These are phyloP conservation scores for Agrilus cyanescens DNA, from an alignment of 2,888 invertebrate species.

Conservation along the genomic window DNA sequence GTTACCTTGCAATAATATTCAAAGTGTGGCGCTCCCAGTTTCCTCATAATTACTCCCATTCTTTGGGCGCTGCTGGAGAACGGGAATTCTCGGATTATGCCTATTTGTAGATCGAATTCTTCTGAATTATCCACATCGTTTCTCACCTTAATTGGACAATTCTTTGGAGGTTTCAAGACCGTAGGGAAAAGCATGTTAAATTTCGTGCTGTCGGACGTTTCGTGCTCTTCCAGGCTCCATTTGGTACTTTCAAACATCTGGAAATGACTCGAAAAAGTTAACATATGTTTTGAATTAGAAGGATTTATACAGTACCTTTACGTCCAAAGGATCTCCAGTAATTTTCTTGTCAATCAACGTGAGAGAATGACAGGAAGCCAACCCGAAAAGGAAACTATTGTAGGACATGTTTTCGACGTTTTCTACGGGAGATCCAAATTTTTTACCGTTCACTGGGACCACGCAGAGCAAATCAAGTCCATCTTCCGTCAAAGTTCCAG, in stretches of 20 bases:
- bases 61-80: conserved; percentile 77
- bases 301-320: conserved; percentile 54
- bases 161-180: conserved; percentile 54
- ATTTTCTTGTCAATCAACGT: conserved; percentile 79
- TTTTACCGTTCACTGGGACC: conserved; percentile 48
- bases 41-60: conserved; percentile 78
- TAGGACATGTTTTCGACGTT: conserved; percentile 38
- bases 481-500: conserved; percentile 93
- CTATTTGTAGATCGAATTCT: conserved; percentile 51
- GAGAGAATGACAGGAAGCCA: conserved; percentile 89
- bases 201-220: conserved; percentile 70
- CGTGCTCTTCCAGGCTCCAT: conserved; percentile 82
- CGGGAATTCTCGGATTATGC: conserved; percentile 61
- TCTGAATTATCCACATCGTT: conserved; percentile 32
- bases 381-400: conserved; percentile 46
- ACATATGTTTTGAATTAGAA: neutral
- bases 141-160: conserved; percentile 12
- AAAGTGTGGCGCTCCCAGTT: conserved; percentile 42
- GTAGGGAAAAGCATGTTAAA: conserved; percentile 83
- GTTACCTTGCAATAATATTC: conserved; percentile 30
- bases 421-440: conserved; percentile 37
- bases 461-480: conserved; percentile 92
- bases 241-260: conserved; percentile 93
- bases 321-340: conserved; percentile 89
- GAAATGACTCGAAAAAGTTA: conserved; percentile 11